Evolutionary conservation across 2,113 vertebrate species (phyloP), one percentile per base, ranked within the genome.

Genomic region (Euleptes europaea): DNA sequence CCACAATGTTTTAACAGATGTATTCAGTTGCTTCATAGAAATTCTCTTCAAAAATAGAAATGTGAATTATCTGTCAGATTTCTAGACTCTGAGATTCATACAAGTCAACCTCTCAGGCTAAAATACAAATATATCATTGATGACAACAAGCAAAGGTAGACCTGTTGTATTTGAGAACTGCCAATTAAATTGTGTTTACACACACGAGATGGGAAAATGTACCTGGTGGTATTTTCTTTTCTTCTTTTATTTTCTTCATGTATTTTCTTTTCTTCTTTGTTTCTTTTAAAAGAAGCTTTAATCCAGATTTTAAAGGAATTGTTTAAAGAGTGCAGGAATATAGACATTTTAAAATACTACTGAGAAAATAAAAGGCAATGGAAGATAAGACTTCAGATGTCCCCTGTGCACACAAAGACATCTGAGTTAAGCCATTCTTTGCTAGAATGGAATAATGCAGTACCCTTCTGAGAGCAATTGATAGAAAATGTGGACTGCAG

Each of bases 161-260:
- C 60, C 86, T 88, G 33, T 89, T 86, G 72, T 74, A 72, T 14
- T 86, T 73, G 4, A 69, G 71, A 90, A 76, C 57, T 88, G 51
- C 82, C 83, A 88, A 83, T 84, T 84, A 75, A 90, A 89, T 91
- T 91, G 82, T 71, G 83, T 19, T 83, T 80, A 81, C 49, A 83
- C 9, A 42, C 60, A 5, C 23, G 54, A 87, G 28, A 54, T 75
- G 33, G 74, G 5, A 0, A 88, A 86, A 72, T 8, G 47, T 31
- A 5, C 8, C 42, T 40, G 15, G 21, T 74, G 85, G 49, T 51
- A 11, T 26, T 38, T 54, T 33, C 65, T 26, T 47, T 47, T 17
- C n/a, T n/a, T n/a, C n/a, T n/a, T n/a, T n/a, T n/a, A n/a, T n/a
- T n/a, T n/a, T n/a, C n/a, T n/a, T n/a, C n/a, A n/a, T n/a, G n/a